A percentile compares a stretch with the other conserved stretches of the same genome.
Evolutionary conservation across 2,113 vertebrate genomes (phyloP).

Genomic region (Erythrolamprus reginae): DNA sequence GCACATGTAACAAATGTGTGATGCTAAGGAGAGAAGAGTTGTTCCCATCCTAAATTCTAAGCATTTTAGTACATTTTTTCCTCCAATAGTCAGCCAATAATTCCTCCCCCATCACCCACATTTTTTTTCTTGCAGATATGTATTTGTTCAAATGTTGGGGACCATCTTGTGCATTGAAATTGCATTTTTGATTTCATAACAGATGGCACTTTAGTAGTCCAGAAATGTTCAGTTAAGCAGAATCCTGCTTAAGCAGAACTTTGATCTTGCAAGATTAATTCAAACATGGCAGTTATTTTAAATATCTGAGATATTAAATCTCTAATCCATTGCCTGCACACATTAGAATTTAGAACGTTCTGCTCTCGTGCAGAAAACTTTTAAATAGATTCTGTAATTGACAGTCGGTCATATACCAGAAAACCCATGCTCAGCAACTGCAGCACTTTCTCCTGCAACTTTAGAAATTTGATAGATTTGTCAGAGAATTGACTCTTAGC

Average conservation of each 20-base stretch:
- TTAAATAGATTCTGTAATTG: neutral
- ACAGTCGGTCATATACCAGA: constrained; percentile 5
- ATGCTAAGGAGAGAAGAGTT: neutral
- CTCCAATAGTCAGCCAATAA: neutral
- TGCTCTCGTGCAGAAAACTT: constrained; percentile 13
- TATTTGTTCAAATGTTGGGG: neutral
- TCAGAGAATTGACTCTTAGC: constrained; percentile 1
- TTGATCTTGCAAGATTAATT: neutral
- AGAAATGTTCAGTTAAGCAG: neutral
- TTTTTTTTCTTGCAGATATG: neutral
- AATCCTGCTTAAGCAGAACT: neutral
- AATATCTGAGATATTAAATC: neutral
- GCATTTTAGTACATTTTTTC: neutral
- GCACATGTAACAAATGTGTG: neutral
- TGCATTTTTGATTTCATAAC: neutral
- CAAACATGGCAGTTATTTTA: neutral
- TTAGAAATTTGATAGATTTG: neutral
- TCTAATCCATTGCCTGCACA: neutral
- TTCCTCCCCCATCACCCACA: neutral
- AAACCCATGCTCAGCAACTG: constrained; percentile 1
- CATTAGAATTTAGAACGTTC: neutral
- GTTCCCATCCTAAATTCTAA: neutral
- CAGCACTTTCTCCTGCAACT: neutral
- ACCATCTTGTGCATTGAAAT: neutral
- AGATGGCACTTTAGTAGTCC: neutral